phyloP scores from a whole-genome alignment of 2,797 vertebrate species.

The Crenichthys baileyi region DNA sequence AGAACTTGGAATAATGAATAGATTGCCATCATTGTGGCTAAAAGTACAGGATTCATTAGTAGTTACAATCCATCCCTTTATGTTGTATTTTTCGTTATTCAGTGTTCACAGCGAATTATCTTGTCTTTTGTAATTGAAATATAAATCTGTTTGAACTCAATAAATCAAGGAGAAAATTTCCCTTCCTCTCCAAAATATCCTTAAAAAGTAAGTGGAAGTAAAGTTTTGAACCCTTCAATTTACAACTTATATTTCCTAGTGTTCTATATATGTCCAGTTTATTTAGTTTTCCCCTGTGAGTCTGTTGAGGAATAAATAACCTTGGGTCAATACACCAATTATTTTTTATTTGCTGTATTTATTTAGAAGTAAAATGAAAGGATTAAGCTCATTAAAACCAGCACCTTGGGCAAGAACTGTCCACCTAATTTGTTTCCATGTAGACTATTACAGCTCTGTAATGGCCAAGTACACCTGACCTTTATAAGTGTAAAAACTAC shows the following conservation, averaged over 20 bases:
- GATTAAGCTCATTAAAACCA: slow-evolving; percentile 7
- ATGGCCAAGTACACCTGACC: not conserved
- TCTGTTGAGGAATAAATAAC: not conserved
- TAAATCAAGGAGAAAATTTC: not conserved
- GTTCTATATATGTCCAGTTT: not conserved
- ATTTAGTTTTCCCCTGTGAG: not conserved
- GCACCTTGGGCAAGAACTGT: not conserved
- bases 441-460: not conserved
- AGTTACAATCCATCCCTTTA: too few relatives aligned
- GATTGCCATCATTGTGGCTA: too few relatives aligned
- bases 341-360: not conserved
- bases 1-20: too few relatives aligned
- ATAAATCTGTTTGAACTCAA: not conserved
- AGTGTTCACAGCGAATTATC: not conserved
- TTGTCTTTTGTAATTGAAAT: too few relatives aligned
- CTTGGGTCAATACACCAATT: not conserved
- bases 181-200: not conserved
- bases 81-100: too few relatives aligned
- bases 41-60: too few relatives aligned
- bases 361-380: not conserved
- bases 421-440: not conserved
- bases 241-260: not conserved
- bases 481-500: not conserved
- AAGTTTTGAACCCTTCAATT: not conserved
- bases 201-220: not conserved